These are phyloP conservation scores for Amphiprion clarkii DNA, from an alignment of 2,797 vertebrate species.

Conservation along the genomic window DNA sequence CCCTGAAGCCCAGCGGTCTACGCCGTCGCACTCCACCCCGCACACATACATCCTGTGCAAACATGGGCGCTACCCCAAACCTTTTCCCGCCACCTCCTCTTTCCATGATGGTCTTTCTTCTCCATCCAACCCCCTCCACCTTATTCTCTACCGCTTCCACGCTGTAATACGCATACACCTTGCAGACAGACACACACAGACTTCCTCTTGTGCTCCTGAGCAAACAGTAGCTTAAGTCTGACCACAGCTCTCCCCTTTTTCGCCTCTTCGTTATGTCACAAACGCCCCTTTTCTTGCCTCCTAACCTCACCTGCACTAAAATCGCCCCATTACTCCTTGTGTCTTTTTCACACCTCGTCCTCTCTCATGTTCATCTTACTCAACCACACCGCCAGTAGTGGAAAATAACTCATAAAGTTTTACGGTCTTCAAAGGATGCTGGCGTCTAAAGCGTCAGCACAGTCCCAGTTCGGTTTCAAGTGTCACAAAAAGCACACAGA, in stretches of 20 bases:
- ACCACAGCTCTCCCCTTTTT: constrained; percentile 24
- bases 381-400: constrained; percentile 31
- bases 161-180: background rate
- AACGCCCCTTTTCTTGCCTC: background rate
- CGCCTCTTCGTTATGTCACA: constrained; percentile 52
- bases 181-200: constrained; percentile 39
- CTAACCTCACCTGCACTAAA: constrained; percentile 1
- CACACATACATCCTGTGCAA: constrained; percentile 62
- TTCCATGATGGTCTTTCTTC: constrained; percentile 60
- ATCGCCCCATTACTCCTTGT: background rate
- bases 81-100: constrained; percentile 56
- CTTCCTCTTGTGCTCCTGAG: constrained; percentile 64
- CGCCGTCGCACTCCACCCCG: background rate
- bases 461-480: constrained; percentile 38
- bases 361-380: constrained; percentile 22
- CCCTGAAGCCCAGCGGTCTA: background rate
- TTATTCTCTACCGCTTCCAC: constrained; percentile 25
- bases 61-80: constrained; percentile 56
- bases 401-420: constrained; percentile 64
- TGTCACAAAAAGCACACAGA: constrained; percentile 6
- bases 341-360: constrained; percentile 8
- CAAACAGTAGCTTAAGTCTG: constrained; percentile 60
- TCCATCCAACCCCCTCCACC: constrained; percentile 24
- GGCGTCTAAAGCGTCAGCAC: constrained; percentile 20
- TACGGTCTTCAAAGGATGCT: constrained; percentile 40